Percentiles rank a stretch among this genome's conserved stretches.
Conservation (phyloP, 35 echinoderm and acorn worm genomes). For the Strongylocentrotus purpuratus region DNA sequence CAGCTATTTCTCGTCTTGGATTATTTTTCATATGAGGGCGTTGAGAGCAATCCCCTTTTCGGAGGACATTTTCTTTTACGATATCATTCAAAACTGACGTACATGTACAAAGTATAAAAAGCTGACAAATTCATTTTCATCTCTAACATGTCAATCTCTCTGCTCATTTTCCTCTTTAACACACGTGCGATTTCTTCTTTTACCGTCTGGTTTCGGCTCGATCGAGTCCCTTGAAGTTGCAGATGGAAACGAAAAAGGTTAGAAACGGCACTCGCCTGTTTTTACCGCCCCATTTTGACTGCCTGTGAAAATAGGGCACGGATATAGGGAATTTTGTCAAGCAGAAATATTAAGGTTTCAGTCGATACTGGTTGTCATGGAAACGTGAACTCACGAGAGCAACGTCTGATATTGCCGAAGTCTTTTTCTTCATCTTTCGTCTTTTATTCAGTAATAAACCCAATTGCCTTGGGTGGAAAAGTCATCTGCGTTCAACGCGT, state of each 20-base stretch:
- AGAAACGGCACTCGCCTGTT: not conserved
- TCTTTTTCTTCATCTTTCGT: not conserved
- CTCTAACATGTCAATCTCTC: too few species aligned
- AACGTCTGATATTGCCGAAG: not conserved
- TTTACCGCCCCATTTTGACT: not conserved
- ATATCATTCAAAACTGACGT: too few species aligned
- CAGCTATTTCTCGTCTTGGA: too few species aligned
- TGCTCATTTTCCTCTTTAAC: too few species aligned
- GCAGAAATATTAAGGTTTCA: constrained; percentile 18
- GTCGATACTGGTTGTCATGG: not conserved
- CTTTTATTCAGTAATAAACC: not conserved
- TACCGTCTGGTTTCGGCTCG: too few species aligned
- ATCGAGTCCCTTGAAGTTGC: too few species aligned
- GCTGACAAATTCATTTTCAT: too few species aligned
- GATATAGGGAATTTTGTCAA: constrained; percentile 12
- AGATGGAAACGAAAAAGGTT: not conserved
- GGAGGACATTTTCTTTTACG: too few species aligned
- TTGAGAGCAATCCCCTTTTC: too few species aligned
- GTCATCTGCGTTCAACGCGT: not conserved
- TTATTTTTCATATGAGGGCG: too few species aligned
- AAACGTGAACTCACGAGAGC: not conserved
- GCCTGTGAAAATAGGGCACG: not conserved
- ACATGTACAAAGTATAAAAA: too few species aligned
- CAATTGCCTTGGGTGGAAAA: not conserved
- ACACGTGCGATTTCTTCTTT: too few species aligned